Conservation (phyloP, 2,888 invertebrate genomes). For the Drosophila dives region DNA sequence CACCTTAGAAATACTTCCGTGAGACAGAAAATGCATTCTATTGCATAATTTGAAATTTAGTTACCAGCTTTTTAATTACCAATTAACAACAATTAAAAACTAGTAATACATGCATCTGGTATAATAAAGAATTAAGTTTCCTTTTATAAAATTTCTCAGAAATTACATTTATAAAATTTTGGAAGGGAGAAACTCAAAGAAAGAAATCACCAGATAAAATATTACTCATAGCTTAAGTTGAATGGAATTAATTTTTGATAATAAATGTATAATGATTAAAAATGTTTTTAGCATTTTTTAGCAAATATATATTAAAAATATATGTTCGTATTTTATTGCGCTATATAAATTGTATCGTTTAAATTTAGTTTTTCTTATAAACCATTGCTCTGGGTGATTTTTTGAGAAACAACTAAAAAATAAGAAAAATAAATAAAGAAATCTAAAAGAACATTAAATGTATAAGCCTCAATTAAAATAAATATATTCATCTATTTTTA, state of each 20-base stretch:
- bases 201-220: neutral
- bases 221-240: neutral
- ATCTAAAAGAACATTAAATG: neutral
- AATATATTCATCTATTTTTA: neutral
- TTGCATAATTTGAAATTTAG: neutral
- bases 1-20: neutral
- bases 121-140: neutral
- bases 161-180: neutral
- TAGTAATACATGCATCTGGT: neutral
- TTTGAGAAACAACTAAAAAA: too few species aligned
- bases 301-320: neutral
- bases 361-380: neutral
- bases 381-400: too few species aligned
- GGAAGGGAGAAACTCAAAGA: too few species aligned
- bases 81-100: neutral
- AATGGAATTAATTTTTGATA: neutral
- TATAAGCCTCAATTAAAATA: neutral
- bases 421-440: too few species aligned
- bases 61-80: neutral
- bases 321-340: neutral
- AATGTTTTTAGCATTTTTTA: neutral
- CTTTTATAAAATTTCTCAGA: neutral
- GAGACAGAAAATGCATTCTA: neutral
- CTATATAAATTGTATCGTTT: neutral
- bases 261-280: neutral